A percentile compares a stretch with the other conserved stretches of the same genome.
Evolutionary conservation across 2,888 invertebrate genomes (phyloP).

Genomic region (Syrphus vitripennis): DNA sequence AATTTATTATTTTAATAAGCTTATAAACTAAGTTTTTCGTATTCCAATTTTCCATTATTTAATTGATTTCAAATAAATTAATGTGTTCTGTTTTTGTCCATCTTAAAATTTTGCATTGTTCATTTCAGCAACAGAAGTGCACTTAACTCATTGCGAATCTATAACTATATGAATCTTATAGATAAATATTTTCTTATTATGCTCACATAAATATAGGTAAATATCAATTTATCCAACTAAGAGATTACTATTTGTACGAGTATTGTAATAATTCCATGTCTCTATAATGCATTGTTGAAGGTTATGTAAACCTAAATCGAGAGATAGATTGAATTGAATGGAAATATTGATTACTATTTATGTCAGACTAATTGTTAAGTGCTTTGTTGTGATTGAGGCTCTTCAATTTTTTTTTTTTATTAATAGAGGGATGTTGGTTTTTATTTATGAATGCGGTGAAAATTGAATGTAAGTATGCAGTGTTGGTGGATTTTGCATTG

Average conservation of each 20-base stretch:
- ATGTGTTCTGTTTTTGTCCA: neutral
- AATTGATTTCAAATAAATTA: neutral
- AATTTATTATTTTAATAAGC: neutral
- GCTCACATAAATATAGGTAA: neutral
- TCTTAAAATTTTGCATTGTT: neutral
- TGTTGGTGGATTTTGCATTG: neutral
- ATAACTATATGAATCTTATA: neutral
- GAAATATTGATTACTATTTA: conserved; percentile 39
- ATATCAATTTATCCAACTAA: neutral
- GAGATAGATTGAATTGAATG: conserved; percentile 10
- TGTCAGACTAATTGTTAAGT: conserved; percentile 40
- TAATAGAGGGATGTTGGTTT: neutral
- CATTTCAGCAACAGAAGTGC: neutral
- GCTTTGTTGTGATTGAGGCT: conserved; percentile 1
- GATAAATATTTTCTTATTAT: neutral
- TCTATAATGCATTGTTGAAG: neutral
- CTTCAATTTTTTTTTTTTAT: neutral
- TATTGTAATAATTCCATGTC: neutral
- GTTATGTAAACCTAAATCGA: no score
- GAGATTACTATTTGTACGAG: conserved; percentile 17
- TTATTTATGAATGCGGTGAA: neutral
- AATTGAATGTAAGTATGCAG: conserved; percentile 21
- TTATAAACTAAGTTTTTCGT: neutral
- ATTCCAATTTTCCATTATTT: neutral
- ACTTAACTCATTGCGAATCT: neutral